Percentiles rank a stretch among this genome's conserved stretches.
These are phyloP conservation scores for Limnephilus rhombicus DNA, from an alignment of 2,888 invertebrate species.

Conservation along the genomic window DNA sequence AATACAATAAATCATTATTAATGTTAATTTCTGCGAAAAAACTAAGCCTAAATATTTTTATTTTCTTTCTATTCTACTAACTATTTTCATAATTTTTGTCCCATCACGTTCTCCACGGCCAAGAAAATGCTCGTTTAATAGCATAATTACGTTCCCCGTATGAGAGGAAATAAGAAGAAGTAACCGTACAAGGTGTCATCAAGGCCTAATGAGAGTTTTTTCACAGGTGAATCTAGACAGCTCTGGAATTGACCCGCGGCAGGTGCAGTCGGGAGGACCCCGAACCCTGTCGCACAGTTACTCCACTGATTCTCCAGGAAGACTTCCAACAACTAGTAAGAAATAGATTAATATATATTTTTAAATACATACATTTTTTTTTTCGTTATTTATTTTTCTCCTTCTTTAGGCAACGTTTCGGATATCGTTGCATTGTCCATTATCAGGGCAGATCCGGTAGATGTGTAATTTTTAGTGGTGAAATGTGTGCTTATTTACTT, in stretches of 20 bases:
- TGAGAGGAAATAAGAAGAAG: not conserved
- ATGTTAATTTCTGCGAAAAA: no score
- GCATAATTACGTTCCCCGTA: not conserved
- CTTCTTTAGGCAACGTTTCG: no score
- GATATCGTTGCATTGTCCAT: no score
- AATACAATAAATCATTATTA: no score
- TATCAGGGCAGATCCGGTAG: no score
- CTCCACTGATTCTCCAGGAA: conserved; percentile 25
- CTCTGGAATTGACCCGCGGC: conserved; percentile 31
- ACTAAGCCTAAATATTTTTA: not conserved
- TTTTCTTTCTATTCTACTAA: not conserved
- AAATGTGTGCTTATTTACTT: no score
- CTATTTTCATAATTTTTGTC: not conserved
- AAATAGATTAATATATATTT: not conserved
- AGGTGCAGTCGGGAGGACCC: conserved; percentile 15
- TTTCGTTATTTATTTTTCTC: no score
- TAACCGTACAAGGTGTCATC: not conserved
- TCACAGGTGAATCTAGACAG: conserved; percentile 35
- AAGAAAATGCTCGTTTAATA: not conserved
- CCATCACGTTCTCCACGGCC: not conserved
- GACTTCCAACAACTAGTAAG: conserved; percentile 26
- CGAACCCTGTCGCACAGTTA: not conserved
- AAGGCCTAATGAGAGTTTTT: not conserved
- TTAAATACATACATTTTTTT: no score
- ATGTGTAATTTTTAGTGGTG: no score